Base-by-base conservation (phyloP, 2,797 vertebrate species). In the Anas bahamensis region DNA sequence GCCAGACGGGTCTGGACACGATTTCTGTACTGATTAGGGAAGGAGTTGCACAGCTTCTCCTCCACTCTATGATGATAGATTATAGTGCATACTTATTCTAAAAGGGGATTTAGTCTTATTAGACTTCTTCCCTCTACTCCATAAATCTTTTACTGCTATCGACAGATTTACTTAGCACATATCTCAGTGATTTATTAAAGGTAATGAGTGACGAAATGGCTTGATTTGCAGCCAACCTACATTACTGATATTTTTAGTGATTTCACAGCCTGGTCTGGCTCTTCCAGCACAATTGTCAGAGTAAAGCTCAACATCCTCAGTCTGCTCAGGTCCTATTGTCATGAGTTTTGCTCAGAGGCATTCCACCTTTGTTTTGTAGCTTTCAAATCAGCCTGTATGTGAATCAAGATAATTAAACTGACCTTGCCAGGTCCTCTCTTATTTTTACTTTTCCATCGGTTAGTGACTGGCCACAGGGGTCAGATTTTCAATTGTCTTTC, bases 141-240 rank as follows among this genome's bases (percentile, higher is more conserved):
- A 86, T 95, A 90, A 92, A 95, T 90, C 57, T 86, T 68, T 37
- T 86, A 42, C 39, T 72, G 23, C 18, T 81, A 90, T 42, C 35
- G 89, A 64, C 37, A 88, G 56, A 81, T 92, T 94, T 94, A 91
- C 39, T 92, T 81, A 93, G 46, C 35, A 12, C 52, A 13, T 81
- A 78, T 91, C 63, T 86, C 52, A 41, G 16, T 81, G 70, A 94
- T 92, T 83, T 91, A 81, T 39, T 89, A 81, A 92, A 88, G 79
- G 52, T 63, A 95, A 89, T 60, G 56, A 79, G 22, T 0, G 0
- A 88, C 42, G 6, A 93, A 91, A 88, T 28, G 33, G 41, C 56
- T 96, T 96, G 93, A 76, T 86, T 89, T 94, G 57, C 74, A 88
- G 94, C 81, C 83, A 84, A 6, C 21, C 80, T 70, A 60, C 70